phyloP scores from a whole-genome alignment of 2,888 invertebrate species.

The Epinotia bilunana region DNA sequence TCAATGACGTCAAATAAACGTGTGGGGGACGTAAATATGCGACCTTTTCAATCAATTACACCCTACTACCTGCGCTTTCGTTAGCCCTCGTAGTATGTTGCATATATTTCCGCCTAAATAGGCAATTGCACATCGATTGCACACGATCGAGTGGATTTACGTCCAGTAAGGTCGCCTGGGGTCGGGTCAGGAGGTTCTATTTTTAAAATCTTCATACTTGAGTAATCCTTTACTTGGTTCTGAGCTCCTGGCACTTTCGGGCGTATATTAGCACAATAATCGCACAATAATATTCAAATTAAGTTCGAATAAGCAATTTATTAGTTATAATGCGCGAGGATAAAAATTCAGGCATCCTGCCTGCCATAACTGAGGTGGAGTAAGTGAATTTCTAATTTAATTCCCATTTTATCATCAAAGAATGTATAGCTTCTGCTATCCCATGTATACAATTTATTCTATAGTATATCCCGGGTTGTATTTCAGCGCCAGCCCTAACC shows the following conservation, averaged over 20 bases:
- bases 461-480: not conserved
- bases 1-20: constrained; percentile 41
- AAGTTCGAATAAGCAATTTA: not conserved
- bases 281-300: not conserved
- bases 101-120: constrained; percentile 56
- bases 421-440: not conserved
- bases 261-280: constrained; percentile 19
- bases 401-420: not conserved
- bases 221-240: constrained; percentile 29
- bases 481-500: not conserved
- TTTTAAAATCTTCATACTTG: constrained; percentile 60
- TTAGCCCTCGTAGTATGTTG: constrained; percentile 34
- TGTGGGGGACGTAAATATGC: constrained; percentile 29
- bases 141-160: constrained; percentile 73
- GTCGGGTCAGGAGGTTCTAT: constrained; percentile 64
- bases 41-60: constrained; percentile 42
- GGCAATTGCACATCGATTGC: constrained; percentile 77
- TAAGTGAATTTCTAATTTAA: constrained; percentile 28
- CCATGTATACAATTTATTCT: not conserved
- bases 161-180: constrained; percentile 67
- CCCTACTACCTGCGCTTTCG: constrained; percentile 41
- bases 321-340: constrained; percentile 33
- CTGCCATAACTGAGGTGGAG: constrained; percentile 40
- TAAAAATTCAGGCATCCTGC: constrained; percentile 30
- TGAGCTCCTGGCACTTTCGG: constrained; percentile 27